Evolutionary conservation across 1,140 invertebrate genomes (phyloP).

Genomic region (Parapsyche elsis): DNA sequence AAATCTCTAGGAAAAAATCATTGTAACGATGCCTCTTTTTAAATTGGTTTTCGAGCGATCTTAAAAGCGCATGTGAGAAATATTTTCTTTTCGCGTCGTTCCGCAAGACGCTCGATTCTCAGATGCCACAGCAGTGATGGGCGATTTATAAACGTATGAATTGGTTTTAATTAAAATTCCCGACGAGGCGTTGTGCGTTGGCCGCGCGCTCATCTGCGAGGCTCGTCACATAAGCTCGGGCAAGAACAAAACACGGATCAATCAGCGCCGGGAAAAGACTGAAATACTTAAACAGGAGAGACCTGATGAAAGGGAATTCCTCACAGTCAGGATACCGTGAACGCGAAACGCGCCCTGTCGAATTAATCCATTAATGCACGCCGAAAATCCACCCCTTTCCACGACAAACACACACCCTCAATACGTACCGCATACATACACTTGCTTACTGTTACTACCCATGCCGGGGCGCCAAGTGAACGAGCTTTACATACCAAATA

Average conservation of each 20-base stretch:
- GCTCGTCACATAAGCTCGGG: slow-evolving; percentile 35
- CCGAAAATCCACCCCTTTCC: slow-evolving; percentile 16
- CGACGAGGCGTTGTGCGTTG: background rate
- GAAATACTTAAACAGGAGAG: slow-evolving; percentile 42
- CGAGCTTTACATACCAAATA: slow-evolving; percentile 14
- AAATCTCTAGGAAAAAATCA: background rate
- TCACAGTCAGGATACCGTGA: slow-evolving; percentile 6
- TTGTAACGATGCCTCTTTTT: background rate
- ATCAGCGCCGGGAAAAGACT: slow-evolving; percentile 45
- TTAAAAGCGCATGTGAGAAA: slow-evolving; percentile 54
- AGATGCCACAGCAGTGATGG: no score
- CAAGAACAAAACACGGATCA: slow-evolving; percentile 43
- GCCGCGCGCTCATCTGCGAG: slow-evolving; percentile 35
- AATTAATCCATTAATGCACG: slow-evolving; percentile 30
- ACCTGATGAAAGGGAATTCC: slow-evolving; percentile 37
- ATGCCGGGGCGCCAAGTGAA: background rate
- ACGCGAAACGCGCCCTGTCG: slow-evolving; percentile 25
- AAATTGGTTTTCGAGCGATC: slow-evolving; percentile 14
- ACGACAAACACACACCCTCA: background rate
- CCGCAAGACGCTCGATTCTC: no score
- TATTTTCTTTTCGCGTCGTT: no score
- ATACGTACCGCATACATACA: background rate
- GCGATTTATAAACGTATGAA: background rate
- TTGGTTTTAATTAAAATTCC: slow-evolving; percentile 27
- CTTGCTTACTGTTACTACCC: no score